Base-by-base conservation (phyloP, 1,140 invertebrate genomes). In the Aphis craccivora region DNA sequence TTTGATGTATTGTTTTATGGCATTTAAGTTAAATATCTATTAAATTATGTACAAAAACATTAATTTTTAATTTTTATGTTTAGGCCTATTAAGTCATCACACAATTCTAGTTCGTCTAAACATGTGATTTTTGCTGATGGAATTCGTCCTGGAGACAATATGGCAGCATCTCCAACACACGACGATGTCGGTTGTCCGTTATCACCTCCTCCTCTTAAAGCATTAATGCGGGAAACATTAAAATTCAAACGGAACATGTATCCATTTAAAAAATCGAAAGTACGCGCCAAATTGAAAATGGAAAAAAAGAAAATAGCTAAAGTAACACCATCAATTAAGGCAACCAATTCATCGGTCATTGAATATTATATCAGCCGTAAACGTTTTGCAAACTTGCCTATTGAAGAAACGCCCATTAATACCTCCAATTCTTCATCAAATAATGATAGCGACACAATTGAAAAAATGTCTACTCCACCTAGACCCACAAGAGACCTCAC, bases 91-190 rank as follows among this genome's bases (percentile, higher is more conserved):
- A 25, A 90, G 37, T 5, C 20, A 40, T 1, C 5, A 45, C 2
- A 30, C 22, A n/a, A 14, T 45, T n/a, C 6, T 1, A 81, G 25
- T 14, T 1, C n/a, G 22, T n/a, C 43, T 55, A 93, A 93, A 37
- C 91, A 18, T 51, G 91, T 93, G 37, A 84, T 51, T 40, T 93
- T 93, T 86, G 91, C 91, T 30, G 91, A 93, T 43, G 81, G 91
- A 37, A 86, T 93, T 2, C 9, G 30, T 35, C 91, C 91, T 40
- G 91, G 91, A 20, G 51, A 84, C 8, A 20, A 53, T 93, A 43
- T 55, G 43, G 91, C 76, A 4, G 48, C 37, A n/a, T 93, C 91
- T n/a, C 91, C 76, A 53, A 83, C 81, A 30, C 35, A 86, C 25
- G 81, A 93, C 9, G 81, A 86, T 1, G 0, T 20, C 25, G 43